Base-by-base conservation (phyloP, 1,140 invertebrate genomes). In the Plutomurus gul region DNA sequence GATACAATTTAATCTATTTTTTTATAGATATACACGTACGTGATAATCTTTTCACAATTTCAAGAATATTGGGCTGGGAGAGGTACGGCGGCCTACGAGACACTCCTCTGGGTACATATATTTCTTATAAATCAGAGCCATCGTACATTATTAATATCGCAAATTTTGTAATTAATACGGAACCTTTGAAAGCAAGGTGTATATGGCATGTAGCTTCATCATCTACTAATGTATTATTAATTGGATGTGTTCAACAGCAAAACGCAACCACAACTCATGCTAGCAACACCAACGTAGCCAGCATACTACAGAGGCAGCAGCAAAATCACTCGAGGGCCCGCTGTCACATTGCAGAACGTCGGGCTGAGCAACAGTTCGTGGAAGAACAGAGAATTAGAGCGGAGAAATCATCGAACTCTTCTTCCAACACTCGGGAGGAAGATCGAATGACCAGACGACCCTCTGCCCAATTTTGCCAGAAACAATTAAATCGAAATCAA, bases 41-140 rank as follows among this genome's bases (percentile, higher is more conserved):
- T 94, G 11, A 94, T 93, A 88, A 93, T 94, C 60, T 90, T 93
- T 82, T 94, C 93, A 4, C 93, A 94, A 85, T 94, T 93, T 84
- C 93, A 94, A 85, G 93, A 94, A 85, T 92, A 93, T 81, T 87
- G 89, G 78, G 92, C 89, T 7, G 93, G 93, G 5, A 86, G 93
- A 74, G 93, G 93, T 4, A 92, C 91, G 16, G 90, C 91, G 2
- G 88, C 88, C 36, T 90, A 91, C 80, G 89, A 91, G 81, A 85
- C 83, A 81, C 85, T 86, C 78, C 77, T 85, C 40, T 84, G 85
- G 85, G 87, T 88, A 84, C n/a, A n/a, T n/a, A n/a, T n/a, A n/a
- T n/a, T n/a, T n/a, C n/a, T n/a, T n/a, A n/a, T n/a, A n/a, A n/a
- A n/a, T n/a, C n/a, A n/a, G n/a, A n/a, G n/a, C n/a, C n/a, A n/a